phyloP scores from a whole-genome alignment of 2,113 vertebrate species.

The Callopanchax toddi region DNA sequence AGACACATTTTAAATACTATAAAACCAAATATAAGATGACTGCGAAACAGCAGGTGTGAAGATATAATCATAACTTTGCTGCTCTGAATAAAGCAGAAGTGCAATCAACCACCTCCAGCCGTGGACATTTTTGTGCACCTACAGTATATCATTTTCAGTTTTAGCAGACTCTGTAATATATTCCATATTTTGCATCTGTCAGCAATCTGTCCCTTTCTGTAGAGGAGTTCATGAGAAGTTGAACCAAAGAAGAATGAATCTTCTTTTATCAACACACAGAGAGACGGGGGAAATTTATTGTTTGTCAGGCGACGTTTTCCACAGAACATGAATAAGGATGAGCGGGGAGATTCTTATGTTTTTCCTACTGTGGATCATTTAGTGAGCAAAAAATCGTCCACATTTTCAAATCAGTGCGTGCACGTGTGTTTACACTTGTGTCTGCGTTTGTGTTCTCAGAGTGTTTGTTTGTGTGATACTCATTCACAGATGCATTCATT shows the following conservation, averaged over 20 bases:
- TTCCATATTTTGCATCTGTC: conserved; percentile 27
- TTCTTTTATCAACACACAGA: conserved; percentile 22
- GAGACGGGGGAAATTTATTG: conserved; percentile 11
- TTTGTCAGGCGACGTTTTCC: conserved; percentile 38
- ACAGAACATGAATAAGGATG: conserved; percentile 59
- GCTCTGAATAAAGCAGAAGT: not conserved
- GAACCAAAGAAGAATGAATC: conserved; percentile 27
- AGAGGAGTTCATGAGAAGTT: conserved; percentile 48
- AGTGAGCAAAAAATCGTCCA: conserved; percentile 15
- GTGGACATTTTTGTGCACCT: not conserved
- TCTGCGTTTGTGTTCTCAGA: conserved; percentile 3
- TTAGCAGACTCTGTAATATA: conserved; percentile 15
- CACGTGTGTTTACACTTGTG: not conserved
- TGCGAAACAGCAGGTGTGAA: not conserved
- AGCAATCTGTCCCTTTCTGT: conserved; percentile 40
- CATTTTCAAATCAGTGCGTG: conserved; percentile 8
- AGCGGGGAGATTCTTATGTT: conserved; percentile 12
- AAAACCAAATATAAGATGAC: not conserved
- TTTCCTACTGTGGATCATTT: conserved; percentile 9
- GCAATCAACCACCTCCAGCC: not conserved
- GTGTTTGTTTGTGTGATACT: conserved; percentile 24
- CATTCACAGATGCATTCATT: conserved; percentile 30
- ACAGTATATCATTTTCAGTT: not conserved
- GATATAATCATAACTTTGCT: not conserved
- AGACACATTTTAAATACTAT: not conserved